A percentile compares a stretch with the other conserved stretches of the same genome.
Evolutionary conservation across 2,113 vertebrate genomes (phyloP).

Genomic region (Mustela lutreola): DNA sequence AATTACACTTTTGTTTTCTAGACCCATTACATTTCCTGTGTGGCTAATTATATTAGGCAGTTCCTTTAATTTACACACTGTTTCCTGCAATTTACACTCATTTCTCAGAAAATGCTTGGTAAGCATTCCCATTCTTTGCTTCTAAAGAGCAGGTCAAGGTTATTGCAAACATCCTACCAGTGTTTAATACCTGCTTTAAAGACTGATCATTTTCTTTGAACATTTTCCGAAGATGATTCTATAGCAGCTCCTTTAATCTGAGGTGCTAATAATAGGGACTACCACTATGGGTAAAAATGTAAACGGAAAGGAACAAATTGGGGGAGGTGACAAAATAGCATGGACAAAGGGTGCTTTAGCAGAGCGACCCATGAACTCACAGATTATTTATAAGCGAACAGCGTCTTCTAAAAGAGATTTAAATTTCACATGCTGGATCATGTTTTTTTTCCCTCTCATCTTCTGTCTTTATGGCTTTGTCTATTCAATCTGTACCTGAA

Average conservation of each 20-base stretch:
- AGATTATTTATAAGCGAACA: not conserved
- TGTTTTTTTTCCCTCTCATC: not conserved
- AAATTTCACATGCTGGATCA: not conserved
- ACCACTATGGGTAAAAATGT: not conserved
- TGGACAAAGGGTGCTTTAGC: not conserved
- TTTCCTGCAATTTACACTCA: constrained; percentile 78
- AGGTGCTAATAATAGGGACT: not conserved
- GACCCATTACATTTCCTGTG: constrained; percentile 77
- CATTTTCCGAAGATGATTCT: not conserved
- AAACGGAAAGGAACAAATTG: not conserved
- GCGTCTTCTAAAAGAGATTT: not conserved
- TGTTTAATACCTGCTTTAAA: constrained; percentile 8
- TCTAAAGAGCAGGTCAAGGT: constrained; percentile 64
- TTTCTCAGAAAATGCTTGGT: constrained; percentile 77
- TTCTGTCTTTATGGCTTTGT: not conserved
- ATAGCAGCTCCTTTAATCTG: not conserved
- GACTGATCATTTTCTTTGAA: not conserved
- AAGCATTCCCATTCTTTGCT: constrained; percentile 56
- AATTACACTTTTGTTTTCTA: constrained; percentile 79
- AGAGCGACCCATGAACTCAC: not conserved
- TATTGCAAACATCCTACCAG: not conserved
- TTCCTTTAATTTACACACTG: constrained; percentile 74
- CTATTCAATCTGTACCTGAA: not conserved
- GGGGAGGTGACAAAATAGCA: not conserved
- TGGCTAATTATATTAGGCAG: constrained; percentile 80